phyloP scores from a whole-genome alignment of 2,797 vertebrate species.

The Allochrocebus solatus region DNA sequence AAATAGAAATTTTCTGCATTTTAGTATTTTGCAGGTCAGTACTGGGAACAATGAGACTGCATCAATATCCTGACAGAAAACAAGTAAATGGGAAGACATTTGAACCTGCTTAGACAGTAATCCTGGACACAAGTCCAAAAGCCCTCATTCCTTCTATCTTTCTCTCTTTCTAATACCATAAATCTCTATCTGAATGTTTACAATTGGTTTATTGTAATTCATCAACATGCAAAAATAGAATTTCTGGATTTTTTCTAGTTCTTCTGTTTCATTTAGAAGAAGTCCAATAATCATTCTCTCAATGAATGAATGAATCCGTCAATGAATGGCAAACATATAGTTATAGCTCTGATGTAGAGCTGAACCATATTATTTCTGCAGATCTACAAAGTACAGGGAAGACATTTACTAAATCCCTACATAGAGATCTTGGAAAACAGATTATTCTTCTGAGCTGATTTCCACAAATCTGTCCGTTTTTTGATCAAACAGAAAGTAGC shows the following conservation, averaged over 20 bases:
- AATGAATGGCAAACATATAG: not conserved
- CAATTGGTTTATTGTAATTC: not conserved
- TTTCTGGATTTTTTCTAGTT: slow-evolving; percentile 2
- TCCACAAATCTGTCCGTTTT: not conserved
- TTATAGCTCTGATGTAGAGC: not conserved
- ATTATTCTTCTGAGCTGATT: not conserved
- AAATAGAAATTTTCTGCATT: not conserved
- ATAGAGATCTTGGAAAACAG: not conserved
- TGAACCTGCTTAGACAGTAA: not conserved
- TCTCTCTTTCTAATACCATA: not conserved
- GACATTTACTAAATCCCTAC: not conserved
- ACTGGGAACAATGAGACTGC: not conserved
- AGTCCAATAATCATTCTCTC: not conserved
- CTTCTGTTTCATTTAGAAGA: not conserved
- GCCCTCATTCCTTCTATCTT: not conserved
- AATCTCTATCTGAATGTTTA: not conserved
- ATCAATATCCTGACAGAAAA: not conserved
- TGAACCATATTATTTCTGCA: not conserved
- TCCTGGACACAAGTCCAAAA: not conserved
- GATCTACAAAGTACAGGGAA: not conserved
- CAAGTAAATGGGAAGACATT: not conserved
- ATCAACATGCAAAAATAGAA: not conserved
- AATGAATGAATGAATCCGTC: not conserved
- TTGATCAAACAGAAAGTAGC: not conserved
- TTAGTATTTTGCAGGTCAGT: not conserved